Conservation (phyloP, 2,888 invertebrate species). For the Caenorhabditis sp. region DNA sequence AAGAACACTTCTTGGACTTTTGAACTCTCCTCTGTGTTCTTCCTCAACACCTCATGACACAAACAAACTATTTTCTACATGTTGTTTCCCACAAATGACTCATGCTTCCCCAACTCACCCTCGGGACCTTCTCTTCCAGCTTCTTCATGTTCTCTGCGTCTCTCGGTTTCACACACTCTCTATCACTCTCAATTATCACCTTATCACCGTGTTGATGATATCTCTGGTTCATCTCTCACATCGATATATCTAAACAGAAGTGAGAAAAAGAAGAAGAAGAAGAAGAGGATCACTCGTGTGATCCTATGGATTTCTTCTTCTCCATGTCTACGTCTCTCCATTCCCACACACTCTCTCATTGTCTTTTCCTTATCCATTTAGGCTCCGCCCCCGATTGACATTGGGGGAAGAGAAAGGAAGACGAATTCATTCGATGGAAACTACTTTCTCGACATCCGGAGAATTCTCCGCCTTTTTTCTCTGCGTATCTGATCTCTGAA, state of each 20-base stretch:
- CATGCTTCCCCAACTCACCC: conserved; percentile 5
- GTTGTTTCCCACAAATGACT: conserved; percentile 7
- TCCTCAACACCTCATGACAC: background rate
- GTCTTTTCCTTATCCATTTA: background rate
- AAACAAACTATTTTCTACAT: background rate
- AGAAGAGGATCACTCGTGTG: conserved; percentile 8
- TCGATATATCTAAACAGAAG: background rate
- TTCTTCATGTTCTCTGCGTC: conserved; percentile 7
- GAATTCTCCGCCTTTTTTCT: background rate
- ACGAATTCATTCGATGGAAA: background rate
- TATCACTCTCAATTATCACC: conserved; percentile 18
- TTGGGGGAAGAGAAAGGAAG: background rate
- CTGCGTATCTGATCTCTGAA: background rate
- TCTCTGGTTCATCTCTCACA: background rate
- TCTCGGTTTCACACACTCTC: background rate
- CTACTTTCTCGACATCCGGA: background rate
- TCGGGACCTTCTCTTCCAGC: conserved; percentile 13
- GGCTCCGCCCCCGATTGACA: conserved; percentile 36
- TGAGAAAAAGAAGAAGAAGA: too few species aligned
- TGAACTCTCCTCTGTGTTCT: background rate
- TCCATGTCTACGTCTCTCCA: background rate
- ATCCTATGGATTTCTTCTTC: background rate
- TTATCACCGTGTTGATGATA: conserved; percentile 16
- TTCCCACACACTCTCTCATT: background rate
- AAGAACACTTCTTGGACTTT: too few species aligned